Percentiles rank a stretch among this genome's conserved stretches.
Conservation (phyloP, 92 coral and sea anemone genomes). For the Actinernus sp. region DNA sequence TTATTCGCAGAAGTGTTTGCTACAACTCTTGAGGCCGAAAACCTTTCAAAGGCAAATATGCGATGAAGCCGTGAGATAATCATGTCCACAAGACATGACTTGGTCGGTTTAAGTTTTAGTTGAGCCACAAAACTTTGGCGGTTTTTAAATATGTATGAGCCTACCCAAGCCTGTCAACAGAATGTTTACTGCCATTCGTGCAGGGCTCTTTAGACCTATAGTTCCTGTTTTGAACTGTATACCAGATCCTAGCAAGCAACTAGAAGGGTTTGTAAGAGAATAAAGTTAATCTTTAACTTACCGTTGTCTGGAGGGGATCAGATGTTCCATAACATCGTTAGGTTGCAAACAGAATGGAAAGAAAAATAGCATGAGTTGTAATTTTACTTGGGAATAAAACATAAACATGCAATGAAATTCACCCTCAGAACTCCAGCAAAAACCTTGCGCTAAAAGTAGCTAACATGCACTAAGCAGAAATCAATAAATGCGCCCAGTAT, state of each 20-base stretch:
- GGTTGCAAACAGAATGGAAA: constrained; percentile 12
- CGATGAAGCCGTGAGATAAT: constrained; percentile 61
- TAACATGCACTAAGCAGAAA: too few relatives aligned
- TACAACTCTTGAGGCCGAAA: constrained; percentile 20
- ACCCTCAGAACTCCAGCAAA: too few relatives aligned
- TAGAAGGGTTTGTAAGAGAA: constrained; percentile 9
- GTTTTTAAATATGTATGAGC: constrained; percentile 90
- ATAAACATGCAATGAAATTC: too few relatives aligned
- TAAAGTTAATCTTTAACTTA: constrained; percentile 60
- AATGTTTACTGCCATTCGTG: constrained; percentile 65
- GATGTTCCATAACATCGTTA: constrained; percentile 10
- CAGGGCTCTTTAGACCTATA: constrained; percentile 23
- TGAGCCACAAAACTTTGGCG: constrained; percentile 60
- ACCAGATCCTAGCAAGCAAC: constrained; percentile 4
- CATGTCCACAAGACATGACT: constrained; percentile 21
- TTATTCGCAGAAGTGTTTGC: constrained; percentile 2
- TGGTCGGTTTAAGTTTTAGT: constrained; percentile 50
- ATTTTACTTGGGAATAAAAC: too few relatives aligned
- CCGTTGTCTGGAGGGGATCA: constrained; percentile 66
- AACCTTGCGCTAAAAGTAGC: too few relatives aligned
- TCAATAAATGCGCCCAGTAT: too few relatives aligned
- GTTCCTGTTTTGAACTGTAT: constrained; percentile 5
- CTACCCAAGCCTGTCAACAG: constrained; percentile 66
- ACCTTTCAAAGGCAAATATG: constrained; percentile 32
- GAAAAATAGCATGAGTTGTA: constrained; percentile 22